Evolutionary conservation across 2,797 vertebrate genomes (phyloP).

Genomic region (Hyperoplus lanceolatus): DNA sequence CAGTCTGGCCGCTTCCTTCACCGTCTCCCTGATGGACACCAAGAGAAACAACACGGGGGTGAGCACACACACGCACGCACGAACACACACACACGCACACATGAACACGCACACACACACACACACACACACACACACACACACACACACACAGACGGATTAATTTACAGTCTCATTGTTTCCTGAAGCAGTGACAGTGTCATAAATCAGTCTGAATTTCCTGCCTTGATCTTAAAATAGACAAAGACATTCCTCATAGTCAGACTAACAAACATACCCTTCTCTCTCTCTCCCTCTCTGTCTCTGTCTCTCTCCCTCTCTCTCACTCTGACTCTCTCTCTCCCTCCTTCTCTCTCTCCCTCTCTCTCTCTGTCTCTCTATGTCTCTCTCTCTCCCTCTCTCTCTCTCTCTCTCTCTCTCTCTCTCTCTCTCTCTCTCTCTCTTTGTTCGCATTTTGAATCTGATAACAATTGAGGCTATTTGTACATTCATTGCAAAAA

Average conservation of each 20-base stretch:
- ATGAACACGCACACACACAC: background rate
- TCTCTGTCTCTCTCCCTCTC: too few species aligned
- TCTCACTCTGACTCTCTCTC: too few species aligned
- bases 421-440: too few species aligned
- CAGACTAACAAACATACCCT: background rate
- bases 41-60: conserved; percentile 94
- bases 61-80: conserved; percentile 57
- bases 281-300: background rate
- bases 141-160: background rate
- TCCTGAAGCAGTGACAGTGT: background rate
- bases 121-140: conserved; percentile 23
- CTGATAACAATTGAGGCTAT: background rate
- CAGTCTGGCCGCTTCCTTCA: conserved; percentile 89
- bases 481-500: background rate
- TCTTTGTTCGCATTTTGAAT: background rate
- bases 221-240: conserved; percentile 47
- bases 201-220: conserved; percentile 43
- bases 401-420: too few species aligned
- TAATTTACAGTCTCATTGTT: conserved; percentile 19
- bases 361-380: too few species aligned
- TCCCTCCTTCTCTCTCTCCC: too few species aligned
- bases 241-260: conserved; percentile 14
- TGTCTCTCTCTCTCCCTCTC: too few species aligned
- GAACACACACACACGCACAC: conserved; percentile 17
- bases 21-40: conserved; percentile 88